Percentiles rank a stretch among this genome's conserved stretches.
These are phyloP conservation scores for Halisarca cf. caerulea DNA, from an alignment of 37 sponge, comb jelly and placozoan genomes.

Conservation along the genomic window DNA sequence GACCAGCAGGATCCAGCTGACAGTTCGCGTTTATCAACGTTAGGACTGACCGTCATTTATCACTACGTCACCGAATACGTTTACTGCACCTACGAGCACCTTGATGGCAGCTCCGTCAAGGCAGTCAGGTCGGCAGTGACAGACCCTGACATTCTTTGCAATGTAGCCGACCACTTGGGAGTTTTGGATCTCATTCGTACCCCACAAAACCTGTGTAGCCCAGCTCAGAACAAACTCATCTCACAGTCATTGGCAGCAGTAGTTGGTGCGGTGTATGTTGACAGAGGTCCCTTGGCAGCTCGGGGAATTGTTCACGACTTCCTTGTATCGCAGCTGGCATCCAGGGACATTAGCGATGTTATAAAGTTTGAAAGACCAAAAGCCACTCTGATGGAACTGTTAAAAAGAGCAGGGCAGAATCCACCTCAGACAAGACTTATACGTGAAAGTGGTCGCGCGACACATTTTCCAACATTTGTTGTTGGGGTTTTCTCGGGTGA, in stretches of 20 bases:
- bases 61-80: slow-evolving; percentile 73
- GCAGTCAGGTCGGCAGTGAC: slow-evolving; percentile 47
- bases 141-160: slow-evolving; percentile 16
- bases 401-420: slow-evolving; percentile 34
- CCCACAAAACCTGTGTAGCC: neutral
- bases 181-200: slow-evolving; percentile 68
- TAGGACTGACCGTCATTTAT: slow-evolving; percentile 54
- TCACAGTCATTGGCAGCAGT: slow-evolving; percentile 53
- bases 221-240: slow-evolving; percentile 26
- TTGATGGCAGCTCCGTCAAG: slow-evolving; percentile 38
- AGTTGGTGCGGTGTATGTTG: slow-evolving; percentile 66
- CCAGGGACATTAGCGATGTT: slow-evolving; percentile 64
- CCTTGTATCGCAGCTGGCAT: slow-evolving; percentile 57
- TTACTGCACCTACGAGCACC: slow-evolving; percentile 64
- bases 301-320: slow-evolving; percentile 70
- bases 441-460: slow-evolving; percentile 81
- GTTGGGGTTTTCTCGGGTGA: slow-evolving; percentile 83
- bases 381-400: slow-evolving; percentile 46
- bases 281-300: slow-evolving; percentile 65
- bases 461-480: slow-evolving; percentile 88
- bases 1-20: neutral
- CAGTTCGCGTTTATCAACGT: slow-evolving; percentile 50
- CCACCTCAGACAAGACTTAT: slow-evolving; percentile 58
- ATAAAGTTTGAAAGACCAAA: slow-evolving; percentile 77
- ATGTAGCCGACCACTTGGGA: slow-evolving; percentile 69